Evolutionary conservation across 2,797 vertebrate genomes (phyloP), one percentile per base, ranked within the genome.

Genomic region (Rhabdomys pumilio): DNA sequence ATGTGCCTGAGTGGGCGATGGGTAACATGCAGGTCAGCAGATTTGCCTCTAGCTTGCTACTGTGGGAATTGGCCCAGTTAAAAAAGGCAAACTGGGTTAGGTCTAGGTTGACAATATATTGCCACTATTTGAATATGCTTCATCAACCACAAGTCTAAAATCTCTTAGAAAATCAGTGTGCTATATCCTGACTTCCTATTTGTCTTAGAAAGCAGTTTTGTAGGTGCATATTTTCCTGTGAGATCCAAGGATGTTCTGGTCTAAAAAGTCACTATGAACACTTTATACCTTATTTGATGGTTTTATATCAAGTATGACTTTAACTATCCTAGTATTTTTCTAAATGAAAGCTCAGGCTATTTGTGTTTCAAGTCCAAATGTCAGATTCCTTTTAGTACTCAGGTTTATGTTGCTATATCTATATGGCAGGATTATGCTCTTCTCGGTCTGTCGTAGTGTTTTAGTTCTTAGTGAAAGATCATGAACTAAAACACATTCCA

Each of bases 31-130:
- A 94, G 96, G 92, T 97, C 97, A 98, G 97, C 96, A 97, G 59
- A 97, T 97, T 97, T 89, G 93, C 50, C 31, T 63, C 84, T 90
- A 1, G 3, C 79, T 84, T 50, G 84, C 75, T 90, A 91, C 95
- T 95, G 86, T 94, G 96, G 93, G 94, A 96, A 97, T n/a, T 98
- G 95, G 82, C 96, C 90, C 93, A 97, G 95, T 97, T 97, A 97
- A 95, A 95, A 96, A 90, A 94, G 90, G 94, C 92, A 97, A 97
- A 97, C 63, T 89, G 92, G 96, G 96, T 97, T 97, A 97, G 86
- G 85, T 73, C 82, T 95, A 80, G 63, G 82, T 87, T 96, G 93
- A 94, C 0, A 63, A 55, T 55, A 94, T 65, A 88, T 77, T 59
- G 69, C 89, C 96, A 76, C 82, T 93, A 72, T 97, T 87, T 96